Evolutionary conservation across 1,140 invertebrate genomes (phyloP).

Genomic region (Drosophila subobscura): DNA sequence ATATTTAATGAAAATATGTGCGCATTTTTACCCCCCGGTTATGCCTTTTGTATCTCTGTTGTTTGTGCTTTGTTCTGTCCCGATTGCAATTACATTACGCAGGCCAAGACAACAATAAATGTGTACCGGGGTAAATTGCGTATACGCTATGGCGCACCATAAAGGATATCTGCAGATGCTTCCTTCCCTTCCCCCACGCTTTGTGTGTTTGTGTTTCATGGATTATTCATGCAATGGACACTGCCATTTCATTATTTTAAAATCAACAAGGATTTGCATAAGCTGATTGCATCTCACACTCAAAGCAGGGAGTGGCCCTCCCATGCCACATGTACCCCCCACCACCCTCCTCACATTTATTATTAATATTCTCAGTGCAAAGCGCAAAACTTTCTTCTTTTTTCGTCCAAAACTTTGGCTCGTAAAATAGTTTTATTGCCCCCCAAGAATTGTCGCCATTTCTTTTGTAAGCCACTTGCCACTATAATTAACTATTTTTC

Average conservation of each 20-base stretch:
- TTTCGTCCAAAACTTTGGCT: slow-evolving; percentile 45
- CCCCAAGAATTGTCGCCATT: slow-evolving; percentile 52
- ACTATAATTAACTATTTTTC: slow-evolving; percentile 78
- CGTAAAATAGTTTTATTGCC: slow-evolving; percentile 80
- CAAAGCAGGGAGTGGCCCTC: too few species aligned
- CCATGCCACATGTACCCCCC: not conserved
- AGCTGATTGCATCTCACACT: slow-evolving; percentile 61
- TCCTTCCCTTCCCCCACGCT: not conserved
- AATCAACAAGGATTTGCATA: slow-evolving; percentile 74
- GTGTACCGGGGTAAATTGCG: slow-evolving; percentile 26
- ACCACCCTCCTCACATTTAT: slow-evolving; percentile 7
- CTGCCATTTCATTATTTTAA: slow-evolving; percentile 72
- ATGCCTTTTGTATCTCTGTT: slow-evolving; percentile 13
- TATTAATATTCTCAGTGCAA: slow-evolving; percentile 62
- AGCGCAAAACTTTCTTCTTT: slow-evolving; percentile 38
- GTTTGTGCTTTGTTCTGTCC: slow-evolving; percentile 29
- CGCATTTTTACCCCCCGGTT: slow-evolving; percentile 26
- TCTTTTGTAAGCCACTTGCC: slow-evolving; percentile 69
- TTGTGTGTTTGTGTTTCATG: slow-evolving; percentile 11
- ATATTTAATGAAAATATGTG: slow-evolving; percentile 81
- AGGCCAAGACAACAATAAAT: slow-evolving; percentile 43
- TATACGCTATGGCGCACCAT: slow-evolving; percentile 27
- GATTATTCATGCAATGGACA: slow-evolving; percentile 72
- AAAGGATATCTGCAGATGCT: slow-evolving; percentile 8
- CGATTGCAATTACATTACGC: slow-evolving; percentile 77